Evolutionary conservation across 2,888 invertebrate species (phyloP).

Genomic region (Eristalis pertinax): DNA sequence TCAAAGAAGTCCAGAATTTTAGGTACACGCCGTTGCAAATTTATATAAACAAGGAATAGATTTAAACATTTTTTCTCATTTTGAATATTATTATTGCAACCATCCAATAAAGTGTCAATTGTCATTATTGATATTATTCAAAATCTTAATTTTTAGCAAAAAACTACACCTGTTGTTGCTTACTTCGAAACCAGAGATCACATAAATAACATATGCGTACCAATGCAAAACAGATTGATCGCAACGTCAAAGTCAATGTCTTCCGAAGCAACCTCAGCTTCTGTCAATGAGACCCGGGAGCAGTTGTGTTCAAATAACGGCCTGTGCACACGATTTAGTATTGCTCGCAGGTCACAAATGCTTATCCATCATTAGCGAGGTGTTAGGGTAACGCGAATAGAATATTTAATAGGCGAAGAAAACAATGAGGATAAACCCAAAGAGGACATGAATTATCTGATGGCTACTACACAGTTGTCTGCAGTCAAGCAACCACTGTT

Average conservation of each 20-base stretch:
- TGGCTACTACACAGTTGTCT: background rate
- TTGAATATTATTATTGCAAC: no score
- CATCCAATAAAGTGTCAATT: no score
- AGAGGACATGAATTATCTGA: background rate
- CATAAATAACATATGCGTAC: background rate
- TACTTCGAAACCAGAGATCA: background rate
- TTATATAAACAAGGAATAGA: no score
- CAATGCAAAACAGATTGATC: background rate
- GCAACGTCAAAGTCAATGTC: background rate
- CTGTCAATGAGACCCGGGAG: background rate
- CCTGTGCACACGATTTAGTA: background rate
- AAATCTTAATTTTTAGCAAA: no score
- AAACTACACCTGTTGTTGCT: no score
- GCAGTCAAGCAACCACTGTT: background rate
- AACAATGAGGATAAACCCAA: background rate
- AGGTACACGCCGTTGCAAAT: no score
- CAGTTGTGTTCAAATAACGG: background rate
- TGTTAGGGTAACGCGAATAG: background rate
- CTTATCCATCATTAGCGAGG: background rate
- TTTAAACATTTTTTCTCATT: no score
- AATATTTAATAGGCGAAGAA: background rate
- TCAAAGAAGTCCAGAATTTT: no score
- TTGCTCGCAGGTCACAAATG: background rate
- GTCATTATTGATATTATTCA: no score
- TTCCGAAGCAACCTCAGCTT: background rate